Evolutionary conservation across 2,888 invertebrate genomes (phyloP), one percentile per base, ranked within the genome.

Genomic region (Abrostola triplasia): DNA sequence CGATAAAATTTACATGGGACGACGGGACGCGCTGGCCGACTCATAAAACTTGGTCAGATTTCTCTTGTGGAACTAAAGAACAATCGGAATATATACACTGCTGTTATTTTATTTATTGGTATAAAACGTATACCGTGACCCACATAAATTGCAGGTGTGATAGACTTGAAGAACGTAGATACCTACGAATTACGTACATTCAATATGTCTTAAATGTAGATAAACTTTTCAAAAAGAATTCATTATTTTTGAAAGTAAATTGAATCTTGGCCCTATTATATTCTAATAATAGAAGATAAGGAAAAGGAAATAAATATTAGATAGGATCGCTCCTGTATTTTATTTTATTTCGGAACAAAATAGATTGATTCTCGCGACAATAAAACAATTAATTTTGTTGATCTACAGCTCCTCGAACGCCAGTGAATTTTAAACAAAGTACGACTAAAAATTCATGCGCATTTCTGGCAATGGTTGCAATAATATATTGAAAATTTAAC

Each of bases 1-100:
- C 87, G 76, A 89, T 90, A 88, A 90, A 87, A 90, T 90, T 90
- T 90, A 87, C 90, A 89, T 90, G 84, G 88, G 89, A 83, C 84
- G 77, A 71, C 76, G 73, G 75, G 79, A 77, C 80, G 78, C 73
- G 76, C 78, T 79, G 82, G 75, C 73, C 81, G 68, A 78, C 79
- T 81, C 84, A 80, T 86, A 85, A 86, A 87, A 86, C 84, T 84
- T 80, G 80, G 77, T 77, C 76, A 80, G 77, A 79, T 79, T 82
- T 77, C 78, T 74, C 70, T 63, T 59, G 70, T 67, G 73, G 63
- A 72, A 75, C 62, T 65, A 68, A 67, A 77, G 54, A 72, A 74
- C 73, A 76, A 78, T 73, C 59, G 67, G 61, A 67, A 82, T 82
- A 77, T 67, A 72, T 70, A 64, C 57, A 61, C 69, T 60, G 44